Conservation (phyloP, 2,888 invertebrate genomes). For the Euzophera pinguis region DNA sequence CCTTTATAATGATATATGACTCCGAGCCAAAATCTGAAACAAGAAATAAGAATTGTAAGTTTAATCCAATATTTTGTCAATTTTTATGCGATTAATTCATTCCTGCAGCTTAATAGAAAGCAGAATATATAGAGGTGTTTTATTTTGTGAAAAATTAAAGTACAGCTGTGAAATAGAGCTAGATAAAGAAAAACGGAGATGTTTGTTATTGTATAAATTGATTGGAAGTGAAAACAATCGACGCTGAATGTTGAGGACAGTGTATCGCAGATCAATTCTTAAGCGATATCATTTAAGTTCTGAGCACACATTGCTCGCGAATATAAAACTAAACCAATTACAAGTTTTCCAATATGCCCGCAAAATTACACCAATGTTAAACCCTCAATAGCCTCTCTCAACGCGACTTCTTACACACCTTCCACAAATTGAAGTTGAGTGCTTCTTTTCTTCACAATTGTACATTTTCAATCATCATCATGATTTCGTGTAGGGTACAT, state of each 20-base stretch:
- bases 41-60: slow-evolving; percentile 25
- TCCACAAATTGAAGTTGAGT: slow-evolving; percentile 45
- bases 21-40: slow-evolving; percentile 74
- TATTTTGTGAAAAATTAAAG: too few relatives aligned
- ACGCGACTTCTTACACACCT: slow-evolving; percentile 48
- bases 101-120: too few relatives aligned
- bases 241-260: slow-evolving; percentile 10
- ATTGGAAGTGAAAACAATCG: slow-evolving; percentile 1
- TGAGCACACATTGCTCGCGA: slow-evolving; percentile 52
- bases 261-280: slow-evolving; percentile 34
- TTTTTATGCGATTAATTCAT: too few relatives aligned
- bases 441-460: slow-evolving; percentile 4
- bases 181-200: neutral
- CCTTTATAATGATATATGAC: slow-evolving; percentile 71
- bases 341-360: slow-evolving; percentile 73
- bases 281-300: slow-evolving; percentile 61
- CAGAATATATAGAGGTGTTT: too few relatives aligned
- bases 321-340: slow-evolving; percentile 76
- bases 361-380: slow-evolving; percentile 70
- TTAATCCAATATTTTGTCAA: neutral
- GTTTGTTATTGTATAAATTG: neutral
- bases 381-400: slow-evolving; percentile 54
- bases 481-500: too few relatives aligned
- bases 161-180: neutral
- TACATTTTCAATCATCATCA: neutral